Evolutionary conservation across 1,140 invertebrate species (phyloP).

Genomic region (Bradysia coprophila): DNA sequence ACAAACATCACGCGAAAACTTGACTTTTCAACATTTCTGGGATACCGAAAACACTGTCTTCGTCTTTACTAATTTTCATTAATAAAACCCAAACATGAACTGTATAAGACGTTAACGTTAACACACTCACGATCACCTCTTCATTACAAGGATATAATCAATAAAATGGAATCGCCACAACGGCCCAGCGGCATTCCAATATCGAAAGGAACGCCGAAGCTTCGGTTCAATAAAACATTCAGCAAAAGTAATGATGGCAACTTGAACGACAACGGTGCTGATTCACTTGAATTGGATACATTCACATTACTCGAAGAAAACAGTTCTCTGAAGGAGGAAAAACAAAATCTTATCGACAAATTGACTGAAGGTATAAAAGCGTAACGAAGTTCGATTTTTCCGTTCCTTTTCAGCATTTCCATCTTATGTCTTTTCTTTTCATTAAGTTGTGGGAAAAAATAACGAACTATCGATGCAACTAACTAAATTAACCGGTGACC

Average conservation of each 20-base stretch:
- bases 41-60: no score
- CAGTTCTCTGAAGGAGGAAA: conserved; percentile 20
- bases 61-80: no score
- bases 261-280: conserved; percentile 20
- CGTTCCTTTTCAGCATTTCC: background rate
- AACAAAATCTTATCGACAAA: conserved; percentile 18
- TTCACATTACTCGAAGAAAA: conserved; percentile 22
- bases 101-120: no score
- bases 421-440: background rate
- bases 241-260: conserved; percentile 19
- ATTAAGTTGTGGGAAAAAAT: background rate
- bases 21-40: no score
- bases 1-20: no score
- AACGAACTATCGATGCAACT: background rate
- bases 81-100: no score
- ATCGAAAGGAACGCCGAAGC: conserved; percentile 13
- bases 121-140: no score
- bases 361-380: conserved; percentile 4
- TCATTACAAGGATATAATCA: no score
- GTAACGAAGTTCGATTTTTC: background rate
- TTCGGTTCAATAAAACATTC: conserved; percentile 16
- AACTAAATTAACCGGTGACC: no score
- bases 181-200: conserved; percentile 6
- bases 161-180: background rate
- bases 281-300: conserved; percentile 12